Percentiles rank a stretch among this genome's conserved stretches.
Evolutionary conservation across 2,113 vertebrate genomes (phyloP).

Genomic region (Neomonachus schauinslandi): DNA sequence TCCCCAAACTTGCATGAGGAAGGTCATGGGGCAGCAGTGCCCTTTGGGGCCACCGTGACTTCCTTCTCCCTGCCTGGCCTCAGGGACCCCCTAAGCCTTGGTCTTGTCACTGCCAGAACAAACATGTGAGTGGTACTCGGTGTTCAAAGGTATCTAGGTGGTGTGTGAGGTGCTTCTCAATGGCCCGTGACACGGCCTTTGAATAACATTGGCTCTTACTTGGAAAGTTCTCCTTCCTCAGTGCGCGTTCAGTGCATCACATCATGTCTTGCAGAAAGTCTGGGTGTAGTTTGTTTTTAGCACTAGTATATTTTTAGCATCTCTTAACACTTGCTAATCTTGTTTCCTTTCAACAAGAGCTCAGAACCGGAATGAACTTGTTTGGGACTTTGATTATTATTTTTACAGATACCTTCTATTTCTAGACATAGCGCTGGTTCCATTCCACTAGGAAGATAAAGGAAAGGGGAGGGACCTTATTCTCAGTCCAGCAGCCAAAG

Average conservation of each 20-base stretch:
- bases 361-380: background rate
- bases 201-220: background rate
- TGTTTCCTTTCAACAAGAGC: background rate
- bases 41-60: background rate
- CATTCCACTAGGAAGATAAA: background rate
- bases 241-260: background rate
- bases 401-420: background rate
- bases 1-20: background rate
- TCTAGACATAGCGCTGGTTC: background rate
- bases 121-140: rapidly evolving
- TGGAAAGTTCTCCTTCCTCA: rapidly evolving
- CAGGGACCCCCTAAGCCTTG: too few relatives aligned
- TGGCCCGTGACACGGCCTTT: rapidly evolving
- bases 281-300: background rate
- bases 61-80: background rate
- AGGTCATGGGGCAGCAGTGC: background rate
- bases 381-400: background rate
- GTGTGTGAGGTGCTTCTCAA: background rate
- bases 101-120: background rate
- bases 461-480: background rate
- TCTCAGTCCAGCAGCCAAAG: background rate
- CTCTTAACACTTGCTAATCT: background rate
- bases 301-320: background rate
- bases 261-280: background rate
- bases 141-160: background rate